Base-by-base conservation (phyloP, 1,140 invertebrate species). In the Cheumatopsyche charites region DNA sequence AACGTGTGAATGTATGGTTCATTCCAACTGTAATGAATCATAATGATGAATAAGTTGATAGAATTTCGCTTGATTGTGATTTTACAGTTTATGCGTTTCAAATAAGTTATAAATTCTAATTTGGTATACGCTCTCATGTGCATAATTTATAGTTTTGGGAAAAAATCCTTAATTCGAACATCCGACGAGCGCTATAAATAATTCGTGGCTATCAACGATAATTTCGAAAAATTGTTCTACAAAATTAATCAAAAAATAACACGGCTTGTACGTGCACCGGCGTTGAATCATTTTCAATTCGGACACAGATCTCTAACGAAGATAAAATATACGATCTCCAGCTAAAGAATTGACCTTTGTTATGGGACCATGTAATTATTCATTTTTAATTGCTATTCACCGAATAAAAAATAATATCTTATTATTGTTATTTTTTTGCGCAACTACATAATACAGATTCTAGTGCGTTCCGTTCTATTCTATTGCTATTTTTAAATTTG, bases 321-420 rank as follows among this genome's bases (percentile, higher is more conserved):
- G 62, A 63, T 63, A 63, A 63, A 42, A 42, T 41, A 63, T 63
- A 63, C 42, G 15, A 19, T 41, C 36, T 42, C 15, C 21, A 12
- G 3, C 4, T 5, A 25, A 58, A 63, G 21, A 63, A 63, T 41
- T 63, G 62, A 63, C 62, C 62, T 63, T 63, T 63, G 17, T 63
- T 42, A 12, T 11, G 4, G 29, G 36, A 45, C 23, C 1, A 21
- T 6, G 43, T 49, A 47, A 67, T 67, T 47, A 67, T 47, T 67
- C 63, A 67, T 67, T 67, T 67, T 67, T 67, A 67, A 67, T 67
- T 67, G 36, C 29, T 47, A 21, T 67, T 29, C n/a, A 36, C 29
- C 3, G 29, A 36, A 36, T 9, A 42, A 47, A 47, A 45, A 47
- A 47, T 47, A 26, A 43, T 13, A 19, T 21, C 29, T 62, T 36